phyloP scores from a whole-genome alignment of 2,888 invertebrate genomes.

The Hemicrepidius hirtus region DNA sequence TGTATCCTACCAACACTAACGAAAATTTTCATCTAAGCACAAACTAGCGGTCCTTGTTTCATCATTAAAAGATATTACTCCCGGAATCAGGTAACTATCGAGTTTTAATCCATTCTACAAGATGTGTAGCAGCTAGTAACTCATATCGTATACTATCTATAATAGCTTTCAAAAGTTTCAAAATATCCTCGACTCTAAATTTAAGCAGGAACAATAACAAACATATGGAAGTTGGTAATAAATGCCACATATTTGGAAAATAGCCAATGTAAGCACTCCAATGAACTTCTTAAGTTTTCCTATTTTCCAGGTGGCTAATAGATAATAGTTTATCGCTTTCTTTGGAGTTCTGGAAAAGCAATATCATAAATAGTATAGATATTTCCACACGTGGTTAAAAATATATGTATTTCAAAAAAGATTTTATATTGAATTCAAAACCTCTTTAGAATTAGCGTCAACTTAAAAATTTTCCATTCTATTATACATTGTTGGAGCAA shows the following conservation, averaged over 20 bases:
- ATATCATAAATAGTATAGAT: too few relatives aligned
- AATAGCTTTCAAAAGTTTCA: constrained; percentile 9
- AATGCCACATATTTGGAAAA: constrained; percentile 21
- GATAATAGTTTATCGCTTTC: not conserved
- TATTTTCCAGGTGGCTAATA: constrained; percentile 21
- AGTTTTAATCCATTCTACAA: constrained; percentile 11
- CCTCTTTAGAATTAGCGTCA: not conserved
- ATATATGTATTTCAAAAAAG: too few relatives aligned
- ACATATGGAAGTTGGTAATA: constrained; percentile 27
- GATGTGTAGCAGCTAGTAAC: constrained; percentile 8
- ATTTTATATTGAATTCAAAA: too few relatives aligned
- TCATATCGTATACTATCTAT: too few relatives aligned
- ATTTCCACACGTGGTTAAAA: too few relatives aligned
- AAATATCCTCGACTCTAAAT: constrained; percentile 13
- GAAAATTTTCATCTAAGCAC: not conserved
- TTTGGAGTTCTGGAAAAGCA: not conserved
- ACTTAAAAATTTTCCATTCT: constrained; percentile 2
- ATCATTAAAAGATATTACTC: constrained; percentile 27
- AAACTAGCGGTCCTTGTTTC: constrained; percentile 3
- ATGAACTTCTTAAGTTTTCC: constrained; percentile 7
- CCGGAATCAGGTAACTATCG: not conserved
- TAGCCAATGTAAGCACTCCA: constrained; percentile 22
- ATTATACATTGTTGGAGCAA: not conserved
- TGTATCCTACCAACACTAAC: not conserved
- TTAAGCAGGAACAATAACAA: constrained; percentile 23